Base-by-base conservation (phyloP, 1,140 invertebrate species). In the Conopomorpha cramerella region DNA sequence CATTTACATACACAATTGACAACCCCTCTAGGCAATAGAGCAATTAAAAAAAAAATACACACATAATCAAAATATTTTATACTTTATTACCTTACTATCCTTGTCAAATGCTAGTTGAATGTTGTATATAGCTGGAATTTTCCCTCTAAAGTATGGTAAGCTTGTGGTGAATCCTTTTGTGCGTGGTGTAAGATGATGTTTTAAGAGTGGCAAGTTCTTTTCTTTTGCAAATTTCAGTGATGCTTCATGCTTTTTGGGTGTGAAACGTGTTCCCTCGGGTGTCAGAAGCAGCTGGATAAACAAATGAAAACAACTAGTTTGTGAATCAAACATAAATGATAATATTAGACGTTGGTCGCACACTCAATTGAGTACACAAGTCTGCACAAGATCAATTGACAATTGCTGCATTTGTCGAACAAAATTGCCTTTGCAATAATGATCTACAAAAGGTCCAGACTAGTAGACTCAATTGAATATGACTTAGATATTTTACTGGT, bases 221-320 rank as follows among this genome's bases (percentile, higher is more conserved):
- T 92, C 83, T 48, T 82, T 77, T 1, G 92, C 91, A 62, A 94
- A 92, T 51, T 90, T 87, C 51, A 90, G 79, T 49, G 91, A 92
- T 1, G 85, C 86, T 62, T 86, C 82, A 55, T 92, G 87, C 58
- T 96, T 96, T 43, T 86, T 81, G 30, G 81, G 63, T 0, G 92
- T 95, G 47, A 93, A 95, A 30, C 93, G 79, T 3, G 93, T 96
- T 8, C 93, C 93, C 76, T 96, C 93, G 8, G 90, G 87, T 62
- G 91, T 95, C 2, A 96, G 60, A 10, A 94, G 63, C 26, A 95
- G 57, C 90, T 92, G 40, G 16, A 77, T 65, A 46, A 38, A 43
- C n/a, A 31, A 35, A 34, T 34, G 12, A 6, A 8, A 30, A 8
- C 6, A 30, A 8, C 29, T 30, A 30, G 8, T 10, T 30, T 8